These are phyloP conservation scores for Enteromius viviparus DNA, from an alignment of 2,797 vertebrate species.

Conservation along the genomic window DNA sequence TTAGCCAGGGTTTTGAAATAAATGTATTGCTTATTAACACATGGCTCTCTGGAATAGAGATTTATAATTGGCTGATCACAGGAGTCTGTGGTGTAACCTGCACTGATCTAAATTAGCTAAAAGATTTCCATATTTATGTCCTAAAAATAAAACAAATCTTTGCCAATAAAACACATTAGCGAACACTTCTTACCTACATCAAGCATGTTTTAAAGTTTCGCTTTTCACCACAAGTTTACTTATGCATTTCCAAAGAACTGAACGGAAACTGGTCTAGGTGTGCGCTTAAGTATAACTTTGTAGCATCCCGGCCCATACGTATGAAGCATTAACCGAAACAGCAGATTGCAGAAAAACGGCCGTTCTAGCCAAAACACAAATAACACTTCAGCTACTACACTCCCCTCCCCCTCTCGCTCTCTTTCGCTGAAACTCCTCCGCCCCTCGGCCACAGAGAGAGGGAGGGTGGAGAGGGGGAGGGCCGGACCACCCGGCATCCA, in stretches of 20 bases:
- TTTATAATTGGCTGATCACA: neutral
- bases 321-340: conserved; percentile 52
- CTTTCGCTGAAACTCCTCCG: conserved; percentile 73
- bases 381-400: conserved; percentile 82
- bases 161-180: neutral
- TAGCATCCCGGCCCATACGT: neutral
- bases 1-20: neutral
- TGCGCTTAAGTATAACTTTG: neutral
- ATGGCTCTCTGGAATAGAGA: neutral
- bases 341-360: conserved; percentile 68
- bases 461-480: conserved; percentile 70
- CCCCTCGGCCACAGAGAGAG: conserved; percentile 73
- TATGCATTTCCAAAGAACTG: neutral
- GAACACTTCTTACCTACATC: neutral
- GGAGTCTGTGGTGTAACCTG: neutral
- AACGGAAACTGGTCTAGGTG: neutral
- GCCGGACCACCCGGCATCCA: conserved; percentile 95
- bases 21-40: neutral
- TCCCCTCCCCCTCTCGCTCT: conserved; percentile 47
- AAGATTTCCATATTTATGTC: neutral
- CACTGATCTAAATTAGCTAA: neutral
- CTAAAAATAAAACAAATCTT: neutral
- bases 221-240: neutral
- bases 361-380: conserved; percentile 81
- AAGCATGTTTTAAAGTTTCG: conserved; percentile 1